These are phyloP conservation scores for Chloroceryle inda DNA, from an alignment of 2,797 vertebrate species.

Conservation along the genomic window DNA sequence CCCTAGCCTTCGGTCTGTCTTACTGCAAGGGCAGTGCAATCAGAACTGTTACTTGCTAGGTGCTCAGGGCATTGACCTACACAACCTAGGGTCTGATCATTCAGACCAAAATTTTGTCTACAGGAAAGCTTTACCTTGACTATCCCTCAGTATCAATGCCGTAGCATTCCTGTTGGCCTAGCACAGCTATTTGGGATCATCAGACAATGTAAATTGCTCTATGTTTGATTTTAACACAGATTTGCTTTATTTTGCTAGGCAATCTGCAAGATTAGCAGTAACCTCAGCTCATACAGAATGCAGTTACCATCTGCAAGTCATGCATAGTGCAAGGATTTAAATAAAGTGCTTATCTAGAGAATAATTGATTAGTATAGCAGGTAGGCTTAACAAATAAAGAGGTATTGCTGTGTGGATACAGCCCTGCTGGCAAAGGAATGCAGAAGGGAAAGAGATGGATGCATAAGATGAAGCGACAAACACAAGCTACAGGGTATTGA, in stretches of 20 bases:
- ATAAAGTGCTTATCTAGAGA: not conserved
- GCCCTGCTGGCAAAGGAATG: not conserved
- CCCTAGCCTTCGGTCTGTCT: not conserved
- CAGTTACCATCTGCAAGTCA: not conserved
- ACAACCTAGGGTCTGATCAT: not conserved
- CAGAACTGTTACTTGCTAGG: not conserved
- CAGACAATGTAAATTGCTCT: not conserved
- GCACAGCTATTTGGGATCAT: not conserved
- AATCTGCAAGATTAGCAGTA: not conserved
- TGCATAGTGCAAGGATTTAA: not conserved
- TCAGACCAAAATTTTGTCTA: not conserved
- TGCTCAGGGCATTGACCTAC: not conserved
- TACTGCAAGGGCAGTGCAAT: not conserved
- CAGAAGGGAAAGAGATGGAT: not conserved
- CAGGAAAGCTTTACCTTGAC: not conserved
- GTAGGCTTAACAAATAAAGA: slow-evolving; percentile 23
- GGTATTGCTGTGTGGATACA: not conserved
- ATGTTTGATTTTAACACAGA: not conserved
- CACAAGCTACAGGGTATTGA: not conserved
- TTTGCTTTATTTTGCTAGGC: not conserved
- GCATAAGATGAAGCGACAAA: not conserved
- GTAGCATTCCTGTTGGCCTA: not conserved
- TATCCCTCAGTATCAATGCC: not conserved
- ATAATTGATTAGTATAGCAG: not conserved
- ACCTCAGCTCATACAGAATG: not conserved